Base-by-base conservation (phyloP, 2,113 vertebrate species). In the Cheilinus undulatus region DNA sequence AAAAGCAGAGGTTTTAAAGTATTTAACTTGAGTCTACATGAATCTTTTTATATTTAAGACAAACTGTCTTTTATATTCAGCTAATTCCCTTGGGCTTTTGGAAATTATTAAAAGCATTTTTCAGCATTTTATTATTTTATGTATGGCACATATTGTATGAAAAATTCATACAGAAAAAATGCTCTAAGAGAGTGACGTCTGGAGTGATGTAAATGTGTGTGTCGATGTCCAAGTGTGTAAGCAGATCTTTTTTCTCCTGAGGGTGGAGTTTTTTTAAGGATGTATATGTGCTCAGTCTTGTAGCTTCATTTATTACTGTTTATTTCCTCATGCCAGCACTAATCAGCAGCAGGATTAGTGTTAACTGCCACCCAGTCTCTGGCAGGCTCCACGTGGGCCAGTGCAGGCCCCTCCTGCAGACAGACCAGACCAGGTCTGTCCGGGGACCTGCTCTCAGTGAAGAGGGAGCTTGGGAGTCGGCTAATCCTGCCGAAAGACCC, bases 331-430 rank as follows among this genome's bases (percentile, higher is more conserved):
- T 92, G 91, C 89, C 92, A 89, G 78, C 69, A 75, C 80, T 90
- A 91, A 89, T 92, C 89, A 90, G 84, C 58, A 76, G 80, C 71
- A 79, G 87, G 90, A 92, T 93, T 91, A 92, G 85, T 89, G 86
- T 80, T 86, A 82, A 85, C 89, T 90, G 89, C 91, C 90, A 91
- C 90, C 89, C 89, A 86, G 86, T 88, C 83, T 58, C 87, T 88
- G 80, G 80, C 78, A 78, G 75, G 68, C 72, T 83, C 73, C 76
- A 86, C 72, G 79, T 76, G 78, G 78, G 62, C 71, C 84, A 75
- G 82, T 42, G 43, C 56, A 59, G 57, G 67, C 82, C 76, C 79
- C 68, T 64, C 61, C 78, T 42, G 69, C 70, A 45, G 38, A 54
- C 60, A 34, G 56, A 63, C 74, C 66, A 27, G 49, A 63, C 75